Percentiles rank a stretch among this genome's conserved stretches.
phyloP scores from a whole-genome alignment of 2,113 vertebrate species.

The Cebus imitator region DNA sequence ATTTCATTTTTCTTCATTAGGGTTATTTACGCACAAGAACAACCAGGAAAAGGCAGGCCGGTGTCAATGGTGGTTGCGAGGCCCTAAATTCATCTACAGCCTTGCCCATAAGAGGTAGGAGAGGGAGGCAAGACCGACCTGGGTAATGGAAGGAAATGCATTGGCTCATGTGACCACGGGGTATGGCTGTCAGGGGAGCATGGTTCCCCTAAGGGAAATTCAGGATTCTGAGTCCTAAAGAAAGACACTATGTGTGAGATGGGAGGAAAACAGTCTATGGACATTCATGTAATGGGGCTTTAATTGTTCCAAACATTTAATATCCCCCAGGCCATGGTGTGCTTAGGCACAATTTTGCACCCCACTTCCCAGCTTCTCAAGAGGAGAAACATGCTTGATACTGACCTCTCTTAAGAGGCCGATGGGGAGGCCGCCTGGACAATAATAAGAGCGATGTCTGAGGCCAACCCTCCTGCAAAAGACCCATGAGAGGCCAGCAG shows the following conservation, averaged over 20 bases:
- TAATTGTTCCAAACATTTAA: not conserved
- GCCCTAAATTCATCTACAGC: no score
- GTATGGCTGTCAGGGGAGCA: not conserved
- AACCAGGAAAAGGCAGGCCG: not conserved
- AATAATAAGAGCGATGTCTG: not conserved
- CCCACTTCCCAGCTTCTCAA: not conserved
- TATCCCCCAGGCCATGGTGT: no score
- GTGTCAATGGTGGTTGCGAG: accelerated
- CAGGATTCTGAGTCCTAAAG: not conserved
- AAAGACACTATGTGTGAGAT: not conserved
- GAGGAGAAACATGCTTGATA: not conserved
- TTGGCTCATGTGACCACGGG: not conserved
- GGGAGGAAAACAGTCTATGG: not conserved
- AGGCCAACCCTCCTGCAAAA: not conserved
- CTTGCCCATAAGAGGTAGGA: not conserved
- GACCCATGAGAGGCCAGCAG: not conserved
- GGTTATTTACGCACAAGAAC: not conserved
- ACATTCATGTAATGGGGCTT: not conserved
- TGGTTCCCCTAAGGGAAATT: not conserved
- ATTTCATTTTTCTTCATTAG: not conserved
- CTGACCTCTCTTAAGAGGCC: not conserved
- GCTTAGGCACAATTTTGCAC: not conserved
- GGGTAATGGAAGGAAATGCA: no score
- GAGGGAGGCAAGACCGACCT: not conserved
- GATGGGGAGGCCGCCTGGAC: not conserved